Evolutionary conservation across 2,888 invertebrate genomes (phyloP), one percentile per base, ranked within the genome.

Genomic region (Lasioglossum villosulum): DNA sequence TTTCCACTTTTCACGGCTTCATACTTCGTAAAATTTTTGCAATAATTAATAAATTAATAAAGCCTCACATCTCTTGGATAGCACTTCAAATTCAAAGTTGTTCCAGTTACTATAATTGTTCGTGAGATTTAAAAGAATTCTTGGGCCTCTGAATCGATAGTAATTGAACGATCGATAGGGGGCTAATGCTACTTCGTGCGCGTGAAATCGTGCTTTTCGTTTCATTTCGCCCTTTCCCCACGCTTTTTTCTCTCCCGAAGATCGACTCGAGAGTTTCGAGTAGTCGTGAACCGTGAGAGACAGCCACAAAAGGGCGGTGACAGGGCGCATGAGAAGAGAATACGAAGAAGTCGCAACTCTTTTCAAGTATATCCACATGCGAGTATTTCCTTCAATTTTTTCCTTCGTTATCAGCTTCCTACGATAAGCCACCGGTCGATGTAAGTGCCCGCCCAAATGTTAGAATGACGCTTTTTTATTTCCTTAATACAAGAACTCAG

Each of bases 311-410:
- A 76, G 78, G 39, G 52, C 75, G 63, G 34, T 63, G 78, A 70
- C 63, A 66, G 59, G 23, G 34, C 10, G 27, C 27, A 52, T 56
- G 75, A 72, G 78, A 83, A 70, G 87, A 74, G 80, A 85, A 83
- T 75, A 75, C 59, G 78, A 80, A 88, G 82, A 84, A 83, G 82
- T 59, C 71, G 42, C 78, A 59, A 80, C 76, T 82, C 83, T 75
- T 84, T 87, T 90, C 84, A 89, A 90, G 90, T 88, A 89, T 86
- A 86, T 88, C 84, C 90, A 90, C 68, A 89, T 90, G 90, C 71
- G 76, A 75, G 81, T 77, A 77, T 87, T 83, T 85, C 80, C 78
- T 81, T 39, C 70, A 37, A 68, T 83, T 78, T 88, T 75, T 89
- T 84, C 72, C 56, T 30, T 2, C 16, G 30, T 34, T 52, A 48